These are phyloP conservation scores for Urophycis tenuis DNA, from an alignment of 2,797 vertebrate genomes.

Conservation along the genomic window DNA sequence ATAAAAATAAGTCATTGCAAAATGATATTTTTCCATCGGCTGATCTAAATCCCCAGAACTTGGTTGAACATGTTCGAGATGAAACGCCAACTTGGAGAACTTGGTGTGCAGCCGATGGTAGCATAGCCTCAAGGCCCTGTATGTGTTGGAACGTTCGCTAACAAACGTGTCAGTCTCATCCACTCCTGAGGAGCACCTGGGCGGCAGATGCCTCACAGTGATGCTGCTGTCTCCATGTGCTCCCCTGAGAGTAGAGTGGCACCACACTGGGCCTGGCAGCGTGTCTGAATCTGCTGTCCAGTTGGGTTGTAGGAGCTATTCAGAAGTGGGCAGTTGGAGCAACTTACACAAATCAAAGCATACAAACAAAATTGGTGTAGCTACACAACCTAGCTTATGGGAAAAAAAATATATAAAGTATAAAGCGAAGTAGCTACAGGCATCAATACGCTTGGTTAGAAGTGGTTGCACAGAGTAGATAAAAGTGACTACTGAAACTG, in stretches of 20 bases:
- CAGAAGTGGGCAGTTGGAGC: not conserved
- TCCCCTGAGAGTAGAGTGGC: not conserved
- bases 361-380: not conserved
- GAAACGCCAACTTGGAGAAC: too few relatives aligned
- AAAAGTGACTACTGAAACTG: not conserved
- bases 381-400: too few relatives aligned
- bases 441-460: too few relatives aligned
- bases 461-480: not conserved
- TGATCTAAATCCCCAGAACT: not conserved
- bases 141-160: not conserved
- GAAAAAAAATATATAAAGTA: too few relatives aligned
- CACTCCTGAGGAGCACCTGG: slow-evolving; percentile 38
- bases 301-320: not conserved
- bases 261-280: too few relatives aligned
- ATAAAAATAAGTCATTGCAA: not conserved
- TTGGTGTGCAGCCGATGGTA: not conserved
- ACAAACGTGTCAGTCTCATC: slow-evolving; percentile 11
- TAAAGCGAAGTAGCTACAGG: too few relatives aligned
- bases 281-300: too few relatives aligned
- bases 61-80: not conserved
- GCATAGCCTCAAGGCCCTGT: too few relatives aligned
- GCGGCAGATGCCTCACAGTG: slow-evolving; percentile 31
- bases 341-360: not conserved
- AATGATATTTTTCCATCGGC: not conserved
- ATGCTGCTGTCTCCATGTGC: not conserved